Evolutionary conservation across 2,888 invertebrate species (phyloP).

Genomic region (Chrysina gloriosa): DNA sequence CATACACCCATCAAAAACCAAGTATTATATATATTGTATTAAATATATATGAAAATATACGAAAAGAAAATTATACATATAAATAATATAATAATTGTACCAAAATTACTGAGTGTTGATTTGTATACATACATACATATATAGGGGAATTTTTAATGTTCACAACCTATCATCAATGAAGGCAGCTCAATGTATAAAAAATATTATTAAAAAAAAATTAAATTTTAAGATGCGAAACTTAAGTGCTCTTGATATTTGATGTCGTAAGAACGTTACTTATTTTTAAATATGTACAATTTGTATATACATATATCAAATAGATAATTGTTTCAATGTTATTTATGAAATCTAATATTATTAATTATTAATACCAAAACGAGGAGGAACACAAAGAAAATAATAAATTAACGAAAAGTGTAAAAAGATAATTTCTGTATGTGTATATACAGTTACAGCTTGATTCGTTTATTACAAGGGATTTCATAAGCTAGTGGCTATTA

Average conservation of each 20-base stretch:
- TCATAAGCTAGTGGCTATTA: too few relatives aligned
- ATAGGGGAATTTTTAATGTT: conserved; percentile 52
- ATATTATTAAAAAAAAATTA: conserved; percentile 48
- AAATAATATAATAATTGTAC: conserved; percentile 61
- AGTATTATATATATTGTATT: conserved; percentile 43
- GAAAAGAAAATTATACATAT: conserved; percentile 2
- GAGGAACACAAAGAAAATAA: conserved; percentile 10
- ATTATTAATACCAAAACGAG: conserved; percentile 25
- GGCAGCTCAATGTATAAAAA: conserved; percentile 60
- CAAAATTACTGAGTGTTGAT: conserved; percentile 59
- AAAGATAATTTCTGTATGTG: not conserved
- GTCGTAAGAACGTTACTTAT: conserved; percentile 64
- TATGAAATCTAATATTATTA: conserved; percentile 51
- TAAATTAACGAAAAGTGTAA: not conserved
- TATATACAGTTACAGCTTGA: not conserved
- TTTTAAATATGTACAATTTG: conserved; percentile 66
- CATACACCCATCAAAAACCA: conserved; percentile 14
- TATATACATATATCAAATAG: conserved; percentile 62
- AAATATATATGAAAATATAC: conserved; percentile 52
- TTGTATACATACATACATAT: conserved; percentile 39
- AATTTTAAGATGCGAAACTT: conserved; percentile 64
- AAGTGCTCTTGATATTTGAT: conserved; percentile 67
- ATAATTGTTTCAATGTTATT: conserved; percentile 63
- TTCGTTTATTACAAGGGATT: not conserved
- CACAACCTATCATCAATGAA: conserved; percentile 57